These are phyloP conservation scores for Chiroxiphia lanceolata DNA, from an alignment of 2,797 vertebrate genomes.

Conservation along the genomic window DNA sequence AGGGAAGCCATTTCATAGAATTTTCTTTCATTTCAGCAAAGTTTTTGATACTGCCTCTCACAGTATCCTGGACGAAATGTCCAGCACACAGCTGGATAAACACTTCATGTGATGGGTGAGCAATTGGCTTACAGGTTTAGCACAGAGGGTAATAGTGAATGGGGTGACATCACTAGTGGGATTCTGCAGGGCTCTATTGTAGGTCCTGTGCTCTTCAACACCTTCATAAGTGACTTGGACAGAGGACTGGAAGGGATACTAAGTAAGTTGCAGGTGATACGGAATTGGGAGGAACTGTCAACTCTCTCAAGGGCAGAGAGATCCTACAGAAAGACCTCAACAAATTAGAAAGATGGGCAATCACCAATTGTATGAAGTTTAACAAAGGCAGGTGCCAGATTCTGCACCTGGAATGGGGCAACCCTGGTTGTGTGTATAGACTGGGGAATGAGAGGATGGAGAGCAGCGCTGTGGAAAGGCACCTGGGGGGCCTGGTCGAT, in stretches of 20 bases:
- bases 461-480: fast-evolving
- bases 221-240: not conserved
- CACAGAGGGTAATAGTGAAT: not conserved
- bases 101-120: not conserved
- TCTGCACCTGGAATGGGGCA: too few species aligned
- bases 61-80: not conserved
- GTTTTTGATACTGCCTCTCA: not conserved
- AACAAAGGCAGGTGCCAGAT: not conserved
- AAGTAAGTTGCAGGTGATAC: not conserved
- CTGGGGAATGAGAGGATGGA: not conserved
- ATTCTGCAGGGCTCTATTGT: not conserved
- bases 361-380: not conserved
- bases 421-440: fast-evolving
- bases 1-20: not conserved
- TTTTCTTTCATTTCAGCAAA: not conserved
- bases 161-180: not conserved
- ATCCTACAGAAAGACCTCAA: not conserved
- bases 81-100: not conserved
- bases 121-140: not conserved
- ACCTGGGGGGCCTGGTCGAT: fast-evolving
- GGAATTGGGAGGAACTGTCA: not conserved
- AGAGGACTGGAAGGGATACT: not conserved
- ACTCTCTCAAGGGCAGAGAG: not conserved
- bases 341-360: not conserved
- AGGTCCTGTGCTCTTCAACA: not conserved